Evolutionary conservation across 2,797 vertebrate genomes (phyloP).

Genomic region (Selene dorsalis): DNA sequence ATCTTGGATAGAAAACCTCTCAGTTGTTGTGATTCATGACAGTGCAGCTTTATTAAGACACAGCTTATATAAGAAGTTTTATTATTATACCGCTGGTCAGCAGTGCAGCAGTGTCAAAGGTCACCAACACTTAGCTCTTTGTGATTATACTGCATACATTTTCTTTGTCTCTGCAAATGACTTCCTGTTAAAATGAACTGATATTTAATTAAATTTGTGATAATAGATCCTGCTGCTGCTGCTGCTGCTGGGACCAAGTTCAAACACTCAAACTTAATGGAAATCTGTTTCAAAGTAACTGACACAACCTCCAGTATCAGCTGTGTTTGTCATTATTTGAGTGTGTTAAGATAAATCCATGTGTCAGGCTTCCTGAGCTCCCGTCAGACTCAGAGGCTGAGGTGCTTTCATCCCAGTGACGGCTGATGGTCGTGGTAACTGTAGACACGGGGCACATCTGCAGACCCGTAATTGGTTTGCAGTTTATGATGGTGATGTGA

Average conservation of each 20-base stretch:
- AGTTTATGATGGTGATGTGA: slow-evolving; percentile 44
- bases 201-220: background rate
- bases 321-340: background rate
- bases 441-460: slow-evolving; percentile 49
- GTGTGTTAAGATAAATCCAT: background rate
- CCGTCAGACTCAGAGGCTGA: background rate
- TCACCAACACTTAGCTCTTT: background rate
- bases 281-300: too few species aligned
- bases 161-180: background rate
- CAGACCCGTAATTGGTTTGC: slow-evolving; percentile 39
- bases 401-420: slow-evolving; percentile 1
- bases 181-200: background rate
- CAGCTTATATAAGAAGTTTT: background rate
- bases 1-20: background rate
- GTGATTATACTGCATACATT: background rate
- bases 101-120: background rate
- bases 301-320: too few species aligned
- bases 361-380: background rate
- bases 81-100: background rate
- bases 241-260: background rate
- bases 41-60: background rate
- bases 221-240: background rate
- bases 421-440: background rate
- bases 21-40: background rate
- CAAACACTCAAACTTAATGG: background rate